Conservation (phyloP, 64 coral and sea anemone species). For the Platygyra sinensis region DNA sequence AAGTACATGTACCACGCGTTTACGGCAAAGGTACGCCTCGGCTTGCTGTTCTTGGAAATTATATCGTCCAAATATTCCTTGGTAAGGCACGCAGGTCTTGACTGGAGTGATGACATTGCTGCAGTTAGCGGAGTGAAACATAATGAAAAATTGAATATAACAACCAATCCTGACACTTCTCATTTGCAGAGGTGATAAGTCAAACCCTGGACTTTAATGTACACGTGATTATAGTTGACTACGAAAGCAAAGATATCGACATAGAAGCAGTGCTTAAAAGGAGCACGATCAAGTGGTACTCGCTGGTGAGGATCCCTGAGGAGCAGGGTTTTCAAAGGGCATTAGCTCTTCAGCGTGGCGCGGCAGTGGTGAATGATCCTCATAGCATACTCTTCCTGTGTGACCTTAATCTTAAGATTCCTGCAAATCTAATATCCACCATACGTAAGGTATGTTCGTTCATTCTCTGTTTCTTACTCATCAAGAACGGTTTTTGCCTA, state of each 20-base stretch:
- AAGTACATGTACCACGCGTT: too few species aligned
- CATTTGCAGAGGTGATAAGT: slow-evolving; percentile 65
- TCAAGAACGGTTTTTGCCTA: not conserved
- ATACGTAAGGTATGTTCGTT: slow-evolving; percentile 67
- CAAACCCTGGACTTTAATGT: slow-evolving; percentile 63
- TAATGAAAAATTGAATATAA: too few species aligned
- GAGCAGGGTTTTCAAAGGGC: slow-evolving; percentile 71
- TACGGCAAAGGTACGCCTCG: too few species aligned
- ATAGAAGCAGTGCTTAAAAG: slow-evolving; percentile 53
- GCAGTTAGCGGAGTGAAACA: too few species aligned
- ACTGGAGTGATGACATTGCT: too few species aligned
- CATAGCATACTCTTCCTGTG: slow-evolving; percentile 90
- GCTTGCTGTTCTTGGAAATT: too few species aligned
- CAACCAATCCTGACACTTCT: not conserved
- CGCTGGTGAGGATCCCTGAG: slow-evolving; percentile 54
- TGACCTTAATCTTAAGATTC: slow-evolving; percentile 89
- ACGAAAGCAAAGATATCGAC: slow-evolving; percentile 80
- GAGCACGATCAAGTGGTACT: slow-evolving; percentile 60
- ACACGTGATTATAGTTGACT: slow-evolving; percentile 77
- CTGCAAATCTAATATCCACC: slow-evolving; percentile 49
- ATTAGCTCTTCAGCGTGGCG: slow-evolving; percentile 70
- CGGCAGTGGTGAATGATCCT: slow-evolving; percentile 68
- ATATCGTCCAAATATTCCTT: too few species aligned
- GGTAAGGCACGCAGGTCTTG: too few species aligned
- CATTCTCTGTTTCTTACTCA: not conserved